Evolutionary conservation across 2,888 invertebrate genomes (phyloP).

Genomic region (Hermaeophaga mercurialis): DNA sequence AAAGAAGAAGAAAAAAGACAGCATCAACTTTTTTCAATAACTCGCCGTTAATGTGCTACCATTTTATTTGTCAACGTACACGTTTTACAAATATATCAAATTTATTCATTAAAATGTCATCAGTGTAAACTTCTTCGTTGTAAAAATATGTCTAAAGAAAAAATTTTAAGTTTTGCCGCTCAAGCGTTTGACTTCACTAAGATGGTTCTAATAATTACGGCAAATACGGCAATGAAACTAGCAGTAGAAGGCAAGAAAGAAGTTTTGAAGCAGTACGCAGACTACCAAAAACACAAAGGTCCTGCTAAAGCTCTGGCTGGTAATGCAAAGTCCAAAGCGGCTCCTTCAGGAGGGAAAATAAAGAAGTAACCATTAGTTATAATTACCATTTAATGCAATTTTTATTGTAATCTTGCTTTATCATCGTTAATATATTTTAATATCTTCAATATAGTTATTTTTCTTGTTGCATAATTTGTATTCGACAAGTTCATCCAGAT

Average conservation of each 20-base stretch:
- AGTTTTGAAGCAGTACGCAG: slow-evolving; percentile 38
- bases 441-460: no score
- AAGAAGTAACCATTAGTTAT: not conserved
- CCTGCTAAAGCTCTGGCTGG: not conserved
- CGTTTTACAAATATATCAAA: no score
- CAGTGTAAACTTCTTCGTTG: not conserved
- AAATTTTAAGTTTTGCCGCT: slow-evolving; percentile 36
- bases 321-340: not conserved
- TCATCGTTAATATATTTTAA: no score
- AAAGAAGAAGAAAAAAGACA: no score
- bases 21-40: no score
- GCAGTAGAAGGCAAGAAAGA: slow-evolving; percentile 39
- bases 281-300: slow-evolving; percentile 26
- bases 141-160: slow-evolving; percentile 31
- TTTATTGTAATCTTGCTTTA: no score
- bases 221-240: slow-evolving; percentile 40
- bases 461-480: no score
- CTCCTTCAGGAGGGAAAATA: not conserved
- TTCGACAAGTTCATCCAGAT: no score
- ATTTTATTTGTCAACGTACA: no score
- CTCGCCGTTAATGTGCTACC: no score
- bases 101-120: slow-evolving; percentile 12
- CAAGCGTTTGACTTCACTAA: slow-evolving; percentile 41
- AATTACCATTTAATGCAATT: no score
- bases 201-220: slow-evolving; percentile 40